A percentile compares a stretch with the other conserved stretches of the same genome.
Conservation (phyloP, 35 echinoderm and acorn worm genomes). For the Diadema setosum region DNA sequence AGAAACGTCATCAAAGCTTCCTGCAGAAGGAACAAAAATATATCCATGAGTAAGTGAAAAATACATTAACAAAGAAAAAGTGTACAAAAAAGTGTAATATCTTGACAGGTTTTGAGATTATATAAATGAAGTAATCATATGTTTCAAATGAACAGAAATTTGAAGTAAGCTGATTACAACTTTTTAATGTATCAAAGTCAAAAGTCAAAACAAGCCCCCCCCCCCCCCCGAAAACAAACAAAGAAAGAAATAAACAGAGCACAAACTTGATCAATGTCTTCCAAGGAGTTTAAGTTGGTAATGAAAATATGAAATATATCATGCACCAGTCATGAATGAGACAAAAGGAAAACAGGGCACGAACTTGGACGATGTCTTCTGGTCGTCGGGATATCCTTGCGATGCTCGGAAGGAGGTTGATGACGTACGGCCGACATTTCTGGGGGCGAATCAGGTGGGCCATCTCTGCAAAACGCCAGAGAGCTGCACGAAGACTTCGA, state of each 20-base stretch:
- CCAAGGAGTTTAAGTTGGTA: neutral
- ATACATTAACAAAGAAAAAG: too few species aligned
- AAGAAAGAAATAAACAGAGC: too few species aligned
- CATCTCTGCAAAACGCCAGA: slow-evolving; percentile 97
- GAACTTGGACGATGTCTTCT: slow-evolving; percentile 91
- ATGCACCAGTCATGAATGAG: neutral
- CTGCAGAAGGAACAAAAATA: slow-evolving; percentile 41
- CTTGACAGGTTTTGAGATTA: too few species aligned
- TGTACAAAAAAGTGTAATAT: too few species aligned
- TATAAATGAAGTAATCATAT: too few species aligned
- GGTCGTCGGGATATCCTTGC: slow-evolving; percentile 77
- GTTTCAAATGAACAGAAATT: too few species aligned
- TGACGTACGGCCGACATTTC: slow-evolving; percentile 94
- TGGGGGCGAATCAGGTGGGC: slow-evolving; percentile 86
- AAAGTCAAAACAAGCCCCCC: too few species aligned
- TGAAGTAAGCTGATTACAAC: too few species aligned
- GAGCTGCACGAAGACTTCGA: slow-evolving; percentile 82
- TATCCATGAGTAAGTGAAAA: too few species aligned
- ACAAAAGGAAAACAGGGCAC: neutral
- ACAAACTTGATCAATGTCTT: neutral
- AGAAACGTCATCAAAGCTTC: slow-evolving; percentile 83
- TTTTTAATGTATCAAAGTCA: too few species aligned
- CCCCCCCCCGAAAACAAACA: too few species aligned
- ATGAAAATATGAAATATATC: neutral
- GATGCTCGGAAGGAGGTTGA: slow-evolving; percentile 95